Evolutionary conservation across 2,888 invertebrate genomes (phyloP), one percentile per base, ranked within the genome.

Genomic region (Drosophila birchii): DNA sequence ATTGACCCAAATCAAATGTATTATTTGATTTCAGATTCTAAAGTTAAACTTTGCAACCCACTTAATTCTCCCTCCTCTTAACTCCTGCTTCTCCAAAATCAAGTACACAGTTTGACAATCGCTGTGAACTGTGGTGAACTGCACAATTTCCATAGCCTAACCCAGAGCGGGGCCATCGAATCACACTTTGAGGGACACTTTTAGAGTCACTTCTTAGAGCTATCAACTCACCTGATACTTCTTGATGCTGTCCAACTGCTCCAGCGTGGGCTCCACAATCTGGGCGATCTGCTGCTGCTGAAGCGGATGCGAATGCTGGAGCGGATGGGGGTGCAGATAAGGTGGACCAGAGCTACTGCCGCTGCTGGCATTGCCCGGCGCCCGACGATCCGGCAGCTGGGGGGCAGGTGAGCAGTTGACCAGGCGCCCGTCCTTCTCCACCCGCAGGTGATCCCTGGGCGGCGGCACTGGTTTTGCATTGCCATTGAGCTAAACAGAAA

Each of bases 241-340:
- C 90, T 96, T 96, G 92, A 98, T 97, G 92, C 97, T 96, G 91
- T 97, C 97, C 93, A 98, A 94, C 93, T 98, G 97, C 89, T 98
- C 97, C 90, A 96, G 94, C 75, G 96, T 96, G 81, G 96, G 96
- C 82, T 95, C 94, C 60, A 93, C 92, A 75, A 93, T 90, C 84
- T 93, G 93, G 32, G 93, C 93, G 64, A 93, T 93, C 81, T 93
- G 92, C 63, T 93, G 93, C 26, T 45, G 47, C 44, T 80, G 79
- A 59, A 93, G 92, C 68, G 90, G 86, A 16, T 72, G 72, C n/a
- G 18, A 1, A 8, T 36, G 51, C 34, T 53, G 51, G 1, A 43
- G 55, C 58, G 51, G 51, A 53, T 53, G 51, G 3, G 32, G 20
- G 34, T 78, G 96, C 96, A 51, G 36, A 96, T 84, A 96, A 96